These are phyloP conservation scores for Ceratina japonica DNA, from an alignment of 1,140 invertebrate species.

Conservation along the genomic window DNA sequence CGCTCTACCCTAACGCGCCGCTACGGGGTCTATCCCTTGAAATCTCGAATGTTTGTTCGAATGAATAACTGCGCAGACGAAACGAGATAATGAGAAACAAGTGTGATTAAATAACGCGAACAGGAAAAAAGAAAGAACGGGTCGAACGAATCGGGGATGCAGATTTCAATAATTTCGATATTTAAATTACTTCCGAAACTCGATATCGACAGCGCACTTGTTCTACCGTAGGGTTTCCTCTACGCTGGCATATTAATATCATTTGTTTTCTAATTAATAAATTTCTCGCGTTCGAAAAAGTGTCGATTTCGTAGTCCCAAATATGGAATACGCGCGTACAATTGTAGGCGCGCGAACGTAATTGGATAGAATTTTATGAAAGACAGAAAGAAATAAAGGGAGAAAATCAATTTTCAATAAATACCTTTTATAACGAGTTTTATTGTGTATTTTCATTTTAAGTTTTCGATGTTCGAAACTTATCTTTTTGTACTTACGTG, in stretches of 20 bases:
- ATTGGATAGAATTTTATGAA: conserved; percentile 1
- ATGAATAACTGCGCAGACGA: conserved; percentile 49
- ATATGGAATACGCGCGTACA: neutral
- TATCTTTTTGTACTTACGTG: too few species aligned
- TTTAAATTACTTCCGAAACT: conserved; percentile 12
- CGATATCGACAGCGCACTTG: neutral
- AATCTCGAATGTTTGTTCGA: conserved; percentile 54
- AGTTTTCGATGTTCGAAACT: neutral
- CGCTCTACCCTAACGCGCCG: too few species aligned
- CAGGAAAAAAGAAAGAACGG: neutral
- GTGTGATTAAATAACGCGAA: too few species aligned
- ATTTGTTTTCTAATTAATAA: conserved; percentile 19
- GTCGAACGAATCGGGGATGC: neutral
- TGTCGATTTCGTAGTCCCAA: too few species aligned
- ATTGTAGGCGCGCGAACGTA: neutral
- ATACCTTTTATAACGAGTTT: neutral
- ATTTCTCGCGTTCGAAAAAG: neutral
- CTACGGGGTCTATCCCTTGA: too few species aligned
- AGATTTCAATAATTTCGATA: conserved; percentile 16
- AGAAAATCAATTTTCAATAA: neutral
- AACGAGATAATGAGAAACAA: neutral
- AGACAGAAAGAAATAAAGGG: neutral
- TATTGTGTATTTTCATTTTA: neutral
- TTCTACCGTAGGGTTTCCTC: neutral
- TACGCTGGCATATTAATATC: neutral